Conservation (phyloP, 2,113 vertebrate species). For the Lipophrys pholis region DNA sequence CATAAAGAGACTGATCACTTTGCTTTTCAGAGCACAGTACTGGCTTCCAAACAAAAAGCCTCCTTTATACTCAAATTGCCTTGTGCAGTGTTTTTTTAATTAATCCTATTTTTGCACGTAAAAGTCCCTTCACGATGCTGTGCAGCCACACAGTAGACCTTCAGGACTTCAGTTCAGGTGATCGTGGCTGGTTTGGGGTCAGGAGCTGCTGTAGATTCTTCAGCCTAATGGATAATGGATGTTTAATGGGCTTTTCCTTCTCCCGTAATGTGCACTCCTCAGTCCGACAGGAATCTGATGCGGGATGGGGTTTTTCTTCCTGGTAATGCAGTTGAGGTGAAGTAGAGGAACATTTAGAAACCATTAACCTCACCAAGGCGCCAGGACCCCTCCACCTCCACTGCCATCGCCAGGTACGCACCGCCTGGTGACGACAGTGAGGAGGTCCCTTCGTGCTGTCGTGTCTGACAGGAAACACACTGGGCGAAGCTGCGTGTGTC, state of each 20-base stretch:
- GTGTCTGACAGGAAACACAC: slow-evolving; percentile 53
- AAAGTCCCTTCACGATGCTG: too few relatives aligned
- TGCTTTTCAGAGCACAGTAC: slow-evolving; percentile 1
- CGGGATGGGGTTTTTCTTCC: slow-evolving; percentile 37
- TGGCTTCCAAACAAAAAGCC: background rate
- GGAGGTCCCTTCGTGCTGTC: slow-evolving; percentile 17
- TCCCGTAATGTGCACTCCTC: slow-evolving; percentile 27
- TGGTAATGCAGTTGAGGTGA: slow-evolving; percentile 38
- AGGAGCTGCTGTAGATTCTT: background rate
- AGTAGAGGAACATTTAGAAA: slow-evolving; percentile 30
- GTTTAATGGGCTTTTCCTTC: slow-evolving; percentile 34
- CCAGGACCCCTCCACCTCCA: background rate
- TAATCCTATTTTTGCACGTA: background rate
- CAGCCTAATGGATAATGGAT: slow-evolving; percentile 29
- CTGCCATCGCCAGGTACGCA: background rate
- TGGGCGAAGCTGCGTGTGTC: slow-evolving; percentile 41
- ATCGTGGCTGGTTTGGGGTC: background rate
- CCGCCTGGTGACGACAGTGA: background rate
- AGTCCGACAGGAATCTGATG: slow-evolving; percentile 24
- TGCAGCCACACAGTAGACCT: too few relatives aligned
- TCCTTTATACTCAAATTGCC: background rate
- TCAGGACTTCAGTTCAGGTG: background rate
- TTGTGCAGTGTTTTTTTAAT: background rate
- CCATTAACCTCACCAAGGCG: slow-evolving; percentile 23
- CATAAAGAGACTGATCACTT: slow-evolving; percentile 7